Base-by-base conservation (phyloP, 2,113 vertebrate genomes). In the Condylura cristata region DNA sequence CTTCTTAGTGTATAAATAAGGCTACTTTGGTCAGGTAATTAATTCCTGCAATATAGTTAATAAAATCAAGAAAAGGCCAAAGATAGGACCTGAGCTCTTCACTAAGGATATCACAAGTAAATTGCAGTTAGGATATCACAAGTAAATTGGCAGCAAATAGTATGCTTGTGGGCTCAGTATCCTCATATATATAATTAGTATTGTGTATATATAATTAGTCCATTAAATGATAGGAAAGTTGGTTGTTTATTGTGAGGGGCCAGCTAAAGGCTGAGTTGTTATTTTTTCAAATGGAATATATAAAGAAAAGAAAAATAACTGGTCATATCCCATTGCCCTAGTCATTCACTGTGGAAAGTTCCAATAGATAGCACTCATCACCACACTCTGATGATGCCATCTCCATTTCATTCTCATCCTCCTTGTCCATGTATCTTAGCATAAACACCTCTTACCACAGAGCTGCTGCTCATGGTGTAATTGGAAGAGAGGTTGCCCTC, bases 281-380 rank as follows among this genome's bases (percentile, higher is more conserved):
- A 58, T 18, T 8, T 53, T 60, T 81, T 20, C 48, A 56, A 60
- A 24, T 34, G 30, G 53, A 46, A 63, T 46, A 65, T 61, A 37
- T 44, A 80, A 46, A 46, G 20, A 58, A 88, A 51, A 37, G 7
- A 82, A 91, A 60, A 79, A 66, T 24, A 58, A 22, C 28, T 74
- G 10, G 46, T 58, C n/a, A 48, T 51, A 16, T 13, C 2, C 46
- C 30, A 39, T n/a, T 2, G 6, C 5, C 44, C 30, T 8, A 37
- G 39, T 83, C 22, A 51, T 16, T 32, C 14, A 41, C 58, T 3
- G 39, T 14, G 9, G 22, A 34, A 44, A 56, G 44, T 58, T 20
- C 22, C 32, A 14, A 5, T 1, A 32, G 39, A 8, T 3, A 56
- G 8, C 28, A 7, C 12, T 34, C 1, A 6, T 30, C 2, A 6